Evolutionary conservation across 2,113 vertebrate species (phyloP), one percentile per base, ranked within the genome.

Genomic region (Dromaius novaehollandiae): DNA sequence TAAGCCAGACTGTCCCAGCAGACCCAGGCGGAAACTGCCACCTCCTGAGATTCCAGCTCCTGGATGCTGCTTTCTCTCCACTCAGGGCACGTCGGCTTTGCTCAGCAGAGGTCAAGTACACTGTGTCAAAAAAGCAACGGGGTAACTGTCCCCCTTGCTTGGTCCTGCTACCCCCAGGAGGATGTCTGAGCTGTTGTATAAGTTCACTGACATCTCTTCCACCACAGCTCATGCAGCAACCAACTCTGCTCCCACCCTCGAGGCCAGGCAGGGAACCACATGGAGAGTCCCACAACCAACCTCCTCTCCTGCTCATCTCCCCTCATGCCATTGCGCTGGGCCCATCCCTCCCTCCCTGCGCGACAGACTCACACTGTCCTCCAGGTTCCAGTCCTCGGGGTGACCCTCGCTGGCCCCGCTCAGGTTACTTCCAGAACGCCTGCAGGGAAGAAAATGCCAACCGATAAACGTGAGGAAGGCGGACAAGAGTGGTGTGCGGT

Each of bases 381-480:
- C 98, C 86, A 99, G 98, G 96, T 98, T 98, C 99, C 99, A 99
- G 91, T 99, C 99, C 66, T 98, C 98, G 1, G 98, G 91, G 24
- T 99, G 98, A 92, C 98, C 98, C 94, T 98, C 98, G 1, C 98
- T 99, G 56, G 98, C 98, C 93, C 98, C 99, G 2, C 99, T 99
- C 90, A 99, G 96, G 97, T 98, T 99, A 96, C 99, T 99, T 94
- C 98, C 98, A 2, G 99, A 98, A 97, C 98, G 98, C 89, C 99
- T 99, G 98, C 1, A 56, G 96, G 78, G 94, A 65, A 89, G 25
- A 82, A 48, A 82, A 60, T 28, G 17, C 25, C 7, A 0, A 19
- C 17, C 51, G 82, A 13, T 44, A 36, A 73, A 46, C 15, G 50
- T 0, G 4, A 44, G 16, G 1, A 20, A n/a, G 53, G 64, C 9